Percentiles rank a stretch among this genome's conserved stretches.
Evolutionary conservation across 2,888 invertebrate genomes (phyloP).

Genomic region (Phlogophora meticulosa): DNA sequence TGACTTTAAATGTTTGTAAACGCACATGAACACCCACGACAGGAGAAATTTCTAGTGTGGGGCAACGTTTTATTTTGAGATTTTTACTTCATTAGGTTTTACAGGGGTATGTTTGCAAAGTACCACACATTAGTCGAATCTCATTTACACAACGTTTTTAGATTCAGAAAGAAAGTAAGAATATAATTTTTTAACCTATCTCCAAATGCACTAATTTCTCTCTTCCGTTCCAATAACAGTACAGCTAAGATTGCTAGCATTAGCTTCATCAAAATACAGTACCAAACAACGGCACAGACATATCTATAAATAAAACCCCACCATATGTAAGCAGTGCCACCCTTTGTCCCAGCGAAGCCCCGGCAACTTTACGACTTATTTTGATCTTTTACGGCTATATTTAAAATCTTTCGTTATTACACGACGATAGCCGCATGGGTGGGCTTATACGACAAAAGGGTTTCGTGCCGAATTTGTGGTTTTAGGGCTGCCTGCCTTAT

Average conservation of each 20-base stretch:
- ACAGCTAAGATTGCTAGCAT: background rate
- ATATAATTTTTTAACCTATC: too few species aligned
- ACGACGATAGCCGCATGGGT: constrained; percentile 58
- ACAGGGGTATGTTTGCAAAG: too few species aligned
- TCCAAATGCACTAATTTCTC: too few species aligned
- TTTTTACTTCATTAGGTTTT: too few species aligned
- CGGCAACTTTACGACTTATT: constrained; percentile 74
- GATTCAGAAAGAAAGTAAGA: too few species aligned
- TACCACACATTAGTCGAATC: too few species aligned
- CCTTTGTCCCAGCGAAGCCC: constrained; percentile 57
- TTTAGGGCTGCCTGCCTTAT: constrained; percentile 43
- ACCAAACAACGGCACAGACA: background rate
- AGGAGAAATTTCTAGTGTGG: too few species aligned
- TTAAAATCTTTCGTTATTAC: constrained; percentile 65
- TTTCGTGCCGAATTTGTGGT: constrained; percentile 49
- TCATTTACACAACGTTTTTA: too few species aligned
- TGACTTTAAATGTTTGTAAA: too few species aligned
- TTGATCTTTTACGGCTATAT: constrained; percentile 75
- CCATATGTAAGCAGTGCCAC: constrained; percentile 36
- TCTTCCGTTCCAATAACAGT: too few species aligned
- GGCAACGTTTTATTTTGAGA: too few species aligned
- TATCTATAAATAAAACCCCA: constrained; percentile 36
- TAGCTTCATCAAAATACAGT: constrained; percentile 9
- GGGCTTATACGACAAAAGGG: constrained; percentile 58
- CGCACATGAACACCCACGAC: too few species aligned